phyloP scores from a whole-genome alignment of 2,888 invertebrate genomes.

The Sarcophaga carnaria region DNA sequence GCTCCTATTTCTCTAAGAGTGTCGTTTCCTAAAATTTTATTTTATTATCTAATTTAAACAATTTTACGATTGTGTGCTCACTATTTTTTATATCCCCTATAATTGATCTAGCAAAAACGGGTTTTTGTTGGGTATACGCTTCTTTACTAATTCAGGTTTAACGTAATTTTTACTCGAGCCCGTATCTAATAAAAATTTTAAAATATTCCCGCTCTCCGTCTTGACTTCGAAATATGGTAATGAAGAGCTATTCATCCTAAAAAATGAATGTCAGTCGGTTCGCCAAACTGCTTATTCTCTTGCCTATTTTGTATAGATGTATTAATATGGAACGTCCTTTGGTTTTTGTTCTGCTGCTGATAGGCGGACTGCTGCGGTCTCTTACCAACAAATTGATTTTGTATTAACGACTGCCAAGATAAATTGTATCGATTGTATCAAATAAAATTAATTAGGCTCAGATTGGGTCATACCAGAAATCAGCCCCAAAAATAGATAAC shows the following conservation, averaged over 20 bases:
- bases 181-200: conserved; percentile 36
- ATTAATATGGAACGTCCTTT: conserved; percentile 53
- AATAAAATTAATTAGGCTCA: not conserved
- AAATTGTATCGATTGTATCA: not conserved
- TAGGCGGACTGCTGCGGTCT: not conserved
- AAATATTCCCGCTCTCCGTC: conserved; percentile 37
- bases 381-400: no score
- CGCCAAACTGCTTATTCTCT: conserved; percentile 21
- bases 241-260: conserved; percentile 48
- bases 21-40: conserved; percentile 1
- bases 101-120: conserved; percentile 39
- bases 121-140: conserved; percentile 37
- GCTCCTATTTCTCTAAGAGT: conserved; percentile 15
- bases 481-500: conserved; percentile 2
- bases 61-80: conserved; percentile 41
- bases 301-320: not conserved
- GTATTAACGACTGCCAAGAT: not conserved
- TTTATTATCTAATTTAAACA: conserved; percentile 45
- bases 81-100: conserved; percentile 33
- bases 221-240: conserved; percentile 48
- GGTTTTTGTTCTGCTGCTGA: conserved; percentile 14
- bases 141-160: conserved; percentile 38
- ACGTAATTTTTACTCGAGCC: conserved; percentile 21
- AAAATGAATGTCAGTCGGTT: conserved; percentile 44
- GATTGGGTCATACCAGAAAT: not conserved